Evolutionary conservation across 2,797 vertebrate genomes (phyloP).

Genomic region (Muscicapa striata): DNA sequence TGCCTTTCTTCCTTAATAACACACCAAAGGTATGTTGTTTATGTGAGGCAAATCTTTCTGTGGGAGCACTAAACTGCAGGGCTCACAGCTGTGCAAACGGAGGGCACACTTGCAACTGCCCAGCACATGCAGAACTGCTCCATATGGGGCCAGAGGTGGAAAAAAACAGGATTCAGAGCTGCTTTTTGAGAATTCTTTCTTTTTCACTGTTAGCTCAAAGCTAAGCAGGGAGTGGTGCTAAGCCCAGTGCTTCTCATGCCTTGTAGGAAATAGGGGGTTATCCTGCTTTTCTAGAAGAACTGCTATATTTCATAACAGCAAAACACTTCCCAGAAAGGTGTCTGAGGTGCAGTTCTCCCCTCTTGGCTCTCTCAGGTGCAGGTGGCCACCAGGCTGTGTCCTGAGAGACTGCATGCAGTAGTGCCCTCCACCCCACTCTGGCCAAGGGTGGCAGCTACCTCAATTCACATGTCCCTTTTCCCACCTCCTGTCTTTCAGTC

Average conservation of each 20-base stretch:
- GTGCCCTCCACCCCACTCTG: accelerated
- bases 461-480: not conserved
- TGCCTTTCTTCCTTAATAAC: not conserved
- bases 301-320: not conserved
- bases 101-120: not conserved
- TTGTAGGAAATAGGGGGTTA: not conserved
- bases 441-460: not conserved
- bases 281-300: not conserved
- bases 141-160: accelerated
- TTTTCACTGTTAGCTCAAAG: not conserved
- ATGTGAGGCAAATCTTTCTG: not conserved
- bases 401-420: too few relatives aligned
- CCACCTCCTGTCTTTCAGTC: not conserved
- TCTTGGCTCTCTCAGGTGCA: not conserved
- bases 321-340: not conserved
- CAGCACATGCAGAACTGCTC: not conserved
- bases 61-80: not conserved
- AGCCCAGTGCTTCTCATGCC: not conserved
- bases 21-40: not conserved
- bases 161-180: not conserved
- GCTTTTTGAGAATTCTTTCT: not conserved
- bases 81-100: slow-evolving; percentile 25
- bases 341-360: not conserved
- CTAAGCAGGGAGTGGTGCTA: not conserved
- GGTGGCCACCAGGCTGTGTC: accelerated